Evolutionary conservation across 2,113 vertebrate species (phyloP).

Genomic region (Hippocampus mohnikei): DNA sequence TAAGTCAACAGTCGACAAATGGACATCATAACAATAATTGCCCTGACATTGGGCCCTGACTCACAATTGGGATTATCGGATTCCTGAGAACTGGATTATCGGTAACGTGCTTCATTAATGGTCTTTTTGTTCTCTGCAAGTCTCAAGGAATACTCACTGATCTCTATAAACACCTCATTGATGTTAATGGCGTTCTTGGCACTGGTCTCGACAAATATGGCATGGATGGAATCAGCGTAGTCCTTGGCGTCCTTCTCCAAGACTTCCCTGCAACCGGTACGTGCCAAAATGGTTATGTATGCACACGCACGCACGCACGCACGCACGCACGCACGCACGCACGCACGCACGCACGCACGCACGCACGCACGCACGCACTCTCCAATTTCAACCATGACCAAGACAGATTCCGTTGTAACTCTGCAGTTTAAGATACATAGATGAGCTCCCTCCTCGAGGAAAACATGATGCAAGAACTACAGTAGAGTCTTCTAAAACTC

Average conservation of each 20-base stretch:
- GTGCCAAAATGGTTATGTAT: not conserved
- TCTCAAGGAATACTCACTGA: slow-evolving; percentile 84
- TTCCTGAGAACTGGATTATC: not conserved
- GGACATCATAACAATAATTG: too few relatives aligned
- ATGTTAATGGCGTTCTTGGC: slow-evolving; percentile 99
- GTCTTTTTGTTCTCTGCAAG: not conserved
- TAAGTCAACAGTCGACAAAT: too few relatives aligned
- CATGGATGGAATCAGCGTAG: slow-evolving; percentile 96
- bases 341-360: too few relatives aligned
- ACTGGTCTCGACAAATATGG: slow-evolving; percentile 96
- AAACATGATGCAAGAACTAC: not conserved
- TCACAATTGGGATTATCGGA: too few relatives aligned
- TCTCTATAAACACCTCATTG: slow-evolving; percentile 98
- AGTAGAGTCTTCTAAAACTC: too few relatives aligned
- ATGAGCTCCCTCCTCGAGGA: not conserved
- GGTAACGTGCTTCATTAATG: not conserved
- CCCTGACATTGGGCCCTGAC: too few relatives aligned
- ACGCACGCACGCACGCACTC: not conserved
- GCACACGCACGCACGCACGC: too few relatives aligned
- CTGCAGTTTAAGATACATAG: slow-evolving; percentile 4
- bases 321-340: too few relatives aligned
- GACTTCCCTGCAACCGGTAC: slow-evolving; percentile 83
- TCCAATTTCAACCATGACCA: not conserved
- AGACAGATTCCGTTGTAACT: slow-evolving; percentile 13
- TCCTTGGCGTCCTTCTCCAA: slow-evolving; percentile 96